These are phyloP conservation scores for Gnatocerus cornutus DNA, from an alignment of 2,888 invertebrate species.

Conservation along the genomic window DNA sequence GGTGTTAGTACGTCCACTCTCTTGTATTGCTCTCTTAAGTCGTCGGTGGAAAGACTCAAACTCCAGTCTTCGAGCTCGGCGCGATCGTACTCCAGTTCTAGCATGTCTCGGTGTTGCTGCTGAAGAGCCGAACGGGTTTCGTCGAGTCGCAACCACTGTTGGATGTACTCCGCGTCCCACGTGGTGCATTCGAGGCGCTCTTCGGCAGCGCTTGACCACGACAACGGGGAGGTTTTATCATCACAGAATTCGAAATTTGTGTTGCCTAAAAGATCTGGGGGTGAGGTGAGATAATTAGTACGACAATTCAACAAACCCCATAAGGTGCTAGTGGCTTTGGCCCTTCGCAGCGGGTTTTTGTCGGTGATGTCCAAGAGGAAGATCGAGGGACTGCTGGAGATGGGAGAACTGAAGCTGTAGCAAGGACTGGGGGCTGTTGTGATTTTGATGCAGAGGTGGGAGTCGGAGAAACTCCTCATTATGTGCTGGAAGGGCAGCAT, in stretches of 20 bases:
- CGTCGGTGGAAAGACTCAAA: conserved; percentile 81
- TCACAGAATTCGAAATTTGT: conserved; percentile 64
- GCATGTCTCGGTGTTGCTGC: conserved; percentile 80
- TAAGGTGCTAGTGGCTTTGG: conserved; percentile 73
- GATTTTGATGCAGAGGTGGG: conserved; percentile 82
- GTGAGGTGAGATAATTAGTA: too few relatives aligned
- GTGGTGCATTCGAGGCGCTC: conserved; percentile 76
- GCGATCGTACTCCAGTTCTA: conserved; percentile 83
- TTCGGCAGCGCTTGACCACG: conserved; percentile 77
- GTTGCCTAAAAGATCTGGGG: conserved; percentile 56
- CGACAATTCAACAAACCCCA: conserved; percentile 60
- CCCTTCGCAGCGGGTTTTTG: conserved; percentile 75
- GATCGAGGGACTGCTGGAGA: conserved; percentile 77
- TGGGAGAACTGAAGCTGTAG: conserved; percentile 74
- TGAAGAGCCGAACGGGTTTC: conserved; percentile 81
- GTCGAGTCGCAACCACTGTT: conserved; percentile 84
- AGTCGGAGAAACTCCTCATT: conserved; percentile 84
- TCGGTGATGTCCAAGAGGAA: conserved; percentile 78
- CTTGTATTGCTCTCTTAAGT: conserved; percentile 73
- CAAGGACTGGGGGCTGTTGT: conserved; percentile 76
- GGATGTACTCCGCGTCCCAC: conserved; percentile 83
- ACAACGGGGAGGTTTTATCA: conserved; percentile 68
- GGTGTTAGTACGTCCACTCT: conserved; percentile 71
- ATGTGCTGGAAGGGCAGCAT: conserved; percentile 82
- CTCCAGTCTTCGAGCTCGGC: conserved; percentile 88